Base-by-base conservation (phyloP, 2,797 vertebrate genomes). In the Setipinna tenuifilis region DNA sequence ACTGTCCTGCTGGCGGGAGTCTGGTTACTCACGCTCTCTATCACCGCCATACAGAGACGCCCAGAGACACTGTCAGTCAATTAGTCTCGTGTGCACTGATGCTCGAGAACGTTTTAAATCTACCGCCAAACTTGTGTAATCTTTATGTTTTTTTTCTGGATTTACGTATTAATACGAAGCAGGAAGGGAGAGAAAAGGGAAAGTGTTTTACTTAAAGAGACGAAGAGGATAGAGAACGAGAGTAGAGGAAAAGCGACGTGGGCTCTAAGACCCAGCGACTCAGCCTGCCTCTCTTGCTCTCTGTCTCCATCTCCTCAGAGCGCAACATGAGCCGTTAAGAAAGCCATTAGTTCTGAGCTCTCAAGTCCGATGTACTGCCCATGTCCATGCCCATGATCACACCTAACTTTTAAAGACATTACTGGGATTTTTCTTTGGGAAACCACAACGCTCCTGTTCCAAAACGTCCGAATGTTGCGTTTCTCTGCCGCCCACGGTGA, bases 181-280 rank as follows among this genome's bases (percentile, higher is more conserved):
- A 71, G 6, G n/a, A 9, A 65, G n/a, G n/a, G 17, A 14, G 11
- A 6, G 2, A 2, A 65, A 1, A 17, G 68, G 28, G 28, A 35
- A 35, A 17, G 28, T 35, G 25, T 25, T 68, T 71, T 71, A 31
- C 28, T 31, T 7, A 31, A 17, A 31, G 65, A 71, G 28, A 25
- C 25, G 62, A 12, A 25, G 23, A 25, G 62, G 23, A 65, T 28
- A 35, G 68, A 31, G 68, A 19, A 75, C 16, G 4, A 68, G 65
- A 16, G 12, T 12, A 31, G 25, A 41, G 68, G 28, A 16, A 28
- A 28, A 75, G 68, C 14, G 25, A 0, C 50, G 65, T 87, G 93
- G 94, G 95, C 95, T 93, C 92, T 95, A 96, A 94, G 95, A 95
- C 95, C 95, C 93, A 88, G 94, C 91, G 91, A 86, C 90, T 85